These are phyloP conservation scores for Cacatua alba DNA, from an alignment of 2,113 vertebrate species.

Conservation along the genomic window DNA sequence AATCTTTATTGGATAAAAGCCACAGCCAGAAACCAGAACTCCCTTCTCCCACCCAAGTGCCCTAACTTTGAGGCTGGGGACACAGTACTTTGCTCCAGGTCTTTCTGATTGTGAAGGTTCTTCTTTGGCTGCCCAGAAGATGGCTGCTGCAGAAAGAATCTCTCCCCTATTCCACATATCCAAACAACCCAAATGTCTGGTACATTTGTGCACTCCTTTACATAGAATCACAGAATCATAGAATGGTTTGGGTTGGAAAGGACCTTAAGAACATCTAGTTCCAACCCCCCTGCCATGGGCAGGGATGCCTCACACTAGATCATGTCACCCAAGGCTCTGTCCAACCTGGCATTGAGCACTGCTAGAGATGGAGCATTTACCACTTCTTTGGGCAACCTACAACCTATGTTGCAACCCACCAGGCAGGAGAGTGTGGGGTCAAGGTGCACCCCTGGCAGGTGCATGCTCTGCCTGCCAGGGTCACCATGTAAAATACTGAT, in stretches of 20 bases:
- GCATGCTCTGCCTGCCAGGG: background rate
- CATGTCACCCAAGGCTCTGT: background rate
- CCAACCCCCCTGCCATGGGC: background rate
- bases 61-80: background rate
- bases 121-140: background rate
- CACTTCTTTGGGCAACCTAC: background rate
- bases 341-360: background rate
- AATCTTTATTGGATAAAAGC: background rate
- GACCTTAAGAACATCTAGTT: background rate
- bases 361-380: background rate
- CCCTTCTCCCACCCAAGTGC: background rate
- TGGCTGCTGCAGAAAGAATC: accelerated
- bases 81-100: background rate
- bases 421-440: accelerated
- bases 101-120: background rate
- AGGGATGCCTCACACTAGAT: background rate
- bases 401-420: background rate
- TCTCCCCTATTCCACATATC: accelerated
- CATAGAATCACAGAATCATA: background rate
- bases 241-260: background rate
- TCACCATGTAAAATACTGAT: background rate
- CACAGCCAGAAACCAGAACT: background rate
- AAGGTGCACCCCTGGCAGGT: background rate
- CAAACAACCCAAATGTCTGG: accelerated
- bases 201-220: background rate